Evolutionary conservation across 1,140 invertebrate species (phyloP), one percentile per base, ranked within the genome.

Genomic region (Centruroides sculpturatus): DNA sequence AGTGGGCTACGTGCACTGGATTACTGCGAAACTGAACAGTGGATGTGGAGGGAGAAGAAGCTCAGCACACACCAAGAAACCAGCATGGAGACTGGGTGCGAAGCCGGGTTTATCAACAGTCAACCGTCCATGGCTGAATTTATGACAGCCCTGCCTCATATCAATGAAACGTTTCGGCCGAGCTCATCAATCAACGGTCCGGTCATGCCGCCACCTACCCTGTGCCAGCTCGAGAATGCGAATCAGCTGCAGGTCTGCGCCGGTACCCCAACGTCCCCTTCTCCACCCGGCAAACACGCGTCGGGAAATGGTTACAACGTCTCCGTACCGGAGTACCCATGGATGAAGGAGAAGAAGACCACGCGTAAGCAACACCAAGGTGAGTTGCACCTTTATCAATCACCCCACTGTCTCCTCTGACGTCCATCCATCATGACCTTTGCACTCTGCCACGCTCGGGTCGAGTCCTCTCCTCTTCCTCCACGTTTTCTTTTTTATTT

Each of bases 331-430:
- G 90, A 94, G 70, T 95, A 92, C 73, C 89, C 91, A 1, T 95
- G 91, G 91, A 94, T 95, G 91, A 94, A 94, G 73, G 92, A 95
- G 75, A 95, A 95, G 79, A 95, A 95, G 75, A 92, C 89, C 3
- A 88, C 89, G 2, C 80, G 90, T 68, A 94, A 95, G 74, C 72
- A 77, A 72, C 89, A 91, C 74, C 89, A 92, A 87, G 88, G 89
- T 92, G 77, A 82, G 80, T 61, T 49, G 41, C 41, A 41, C 41
- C 41, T 41, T 41, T 41, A 41, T 41, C 41, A 41, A 41, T 41
- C 41, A 41, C 41, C 41, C 41, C 8, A 41, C 41, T 41, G 41
- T 41, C 41, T 41, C 41, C 41, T 41, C 41, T 41, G 41, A 41
- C 41, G 41, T 41, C 41, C 41, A 41, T 41, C 41, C 41, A 41